Evolutionary conservation across 2,797 vertebrate genomes (phyloP).

Genomic region (Antrozous pallidus): DNA sequence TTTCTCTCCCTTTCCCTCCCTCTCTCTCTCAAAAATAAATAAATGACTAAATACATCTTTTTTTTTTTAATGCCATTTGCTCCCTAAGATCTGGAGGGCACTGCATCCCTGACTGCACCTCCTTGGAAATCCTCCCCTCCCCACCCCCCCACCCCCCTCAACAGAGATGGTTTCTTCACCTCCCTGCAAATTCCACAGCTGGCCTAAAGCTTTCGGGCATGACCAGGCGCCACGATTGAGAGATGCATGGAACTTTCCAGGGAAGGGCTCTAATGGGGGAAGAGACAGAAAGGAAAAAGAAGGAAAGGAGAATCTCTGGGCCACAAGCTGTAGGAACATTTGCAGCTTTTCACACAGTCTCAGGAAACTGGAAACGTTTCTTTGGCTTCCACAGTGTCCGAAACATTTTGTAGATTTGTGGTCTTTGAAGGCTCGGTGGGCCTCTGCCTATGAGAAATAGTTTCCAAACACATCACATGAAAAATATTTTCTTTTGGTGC

Average conservation of each 20-base stretch:
- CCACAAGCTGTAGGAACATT: neutral
- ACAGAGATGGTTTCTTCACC: neutral
- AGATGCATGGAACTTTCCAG: neutral
- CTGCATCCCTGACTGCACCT: neutral
- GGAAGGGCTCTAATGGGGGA: neutral
- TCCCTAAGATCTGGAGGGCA: neutral
- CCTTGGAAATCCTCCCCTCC: neutral
- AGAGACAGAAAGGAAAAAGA: neutral
- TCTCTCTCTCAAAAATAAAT: neutral
- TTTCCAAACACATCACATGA: constrained; percentile 8
- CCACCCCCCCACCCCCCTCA: neutral
- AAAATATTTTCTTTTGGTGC: constrained; percentile 17
- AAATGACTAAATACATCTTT: neutral
- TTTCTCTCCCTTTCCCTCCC: neutral
- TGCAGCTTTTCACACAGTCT: neutral
- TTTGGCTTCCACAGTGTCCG: neutral
- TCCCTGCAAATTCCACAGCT: neutral
- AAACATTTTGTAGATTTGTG: neutral
- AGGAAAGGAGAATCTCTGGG: neutral
- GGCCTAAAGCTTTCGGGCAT: neutral
- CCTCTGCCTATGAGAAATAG: neutral
- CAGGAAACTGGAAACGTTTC: neutral
- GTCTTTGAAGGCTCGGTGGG: neutral
- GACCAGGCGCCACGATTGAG: neutral
- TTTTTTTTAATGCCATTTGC: neutral